phyloP scores from a whole-genome alignment of 2,888 invertebrate species.

The Scaeva pyrastri region DNA sequence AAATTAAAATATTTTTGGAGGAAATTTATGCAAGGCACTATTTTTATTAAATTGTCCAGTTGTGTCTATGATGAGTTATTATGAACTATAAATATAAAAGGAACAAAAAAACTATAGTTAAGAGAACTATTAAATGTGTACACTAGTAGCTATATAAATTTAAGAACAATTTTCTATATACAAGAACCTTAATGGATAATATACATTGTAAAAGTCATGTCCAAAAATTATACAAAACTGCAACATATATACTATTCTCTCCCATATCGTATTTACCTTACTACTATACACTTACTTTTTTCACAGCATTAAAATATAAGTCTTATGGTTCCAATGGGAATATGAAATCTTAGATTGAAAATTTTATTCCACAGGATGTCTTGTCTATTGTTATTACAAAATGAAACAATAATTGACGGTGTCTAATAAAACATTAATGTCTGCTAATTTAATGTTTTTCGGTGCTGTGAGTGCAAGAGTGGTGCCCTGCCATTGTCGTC shows the following conservation, averaged over 20 bases:
- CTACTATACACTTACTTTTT: constrained; percentile 67
- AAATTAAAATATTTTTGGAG: constrained; percentile 72
- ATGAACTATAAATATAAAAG: constrained; percentile 32
- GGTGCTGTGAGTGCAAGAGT: not conserved
- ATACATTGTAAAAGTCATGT: constrained; percentile 54
- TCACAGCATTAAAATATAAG: constrained; percentile 45
- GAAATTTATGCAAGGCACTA: constrained; percentile 69
- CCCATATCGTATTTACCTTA: constrained; percentile 65
- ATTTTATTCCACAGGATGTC: constrained; percentile 55
- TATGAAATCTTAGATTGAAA: constrained; percentile 13
- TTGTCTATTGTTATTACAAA: constrained; percentile 12
- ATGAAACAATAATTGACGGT: constrained; percentile 46
- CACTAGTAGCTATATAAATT: constrained; percentile 55
- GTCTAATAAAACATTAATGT: constrained; percentile 57
- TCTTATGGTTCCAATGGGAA: constrained; percentile 52
- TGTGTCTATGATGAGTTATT: constrained; percentile 65
- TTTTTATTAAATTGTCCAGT: constrained; percentile 63
- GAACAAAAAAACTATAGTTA: constrained; percentile 41
- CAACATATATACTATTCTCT: constrained; percentile 41
- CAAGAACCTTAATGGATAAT: constrained; percentile 52
- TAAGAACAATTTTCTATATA: constrained; percentile 73
- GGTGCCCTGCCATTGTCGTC: no score
- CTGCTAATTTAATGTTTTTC: constrained; percentile 14
- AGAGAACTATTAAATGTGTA: constrained; percentile 71
- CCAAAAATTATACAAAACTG: constrained; percentile 60